Evolutionary conservation across 1,140 invertebrate genomes (phyloP).

Genomic region (Onthophagus taurus): DNA sequence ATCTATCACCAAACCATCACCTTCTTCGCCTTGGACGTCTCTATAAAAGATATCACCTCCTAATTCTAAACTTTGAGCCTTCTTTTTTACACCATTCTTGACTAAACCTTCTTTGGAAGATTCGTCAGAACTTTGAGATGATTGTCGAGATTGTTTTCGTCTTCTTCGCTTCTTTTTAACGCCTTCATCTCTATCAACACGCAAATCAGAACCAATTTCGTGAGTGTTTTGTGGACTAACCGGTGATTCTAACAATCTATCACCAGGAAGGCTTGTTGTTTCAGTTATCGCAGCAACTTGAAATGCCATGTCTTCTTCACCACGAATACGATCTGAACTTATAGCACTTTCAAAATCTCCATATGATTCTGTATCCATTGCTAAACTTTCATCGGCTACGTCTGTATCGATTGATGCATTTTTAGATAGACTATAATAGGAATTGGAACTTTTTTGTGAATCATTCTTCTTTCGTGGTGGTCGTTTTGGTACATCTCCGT

Average conservation of each 20-base stretch:
- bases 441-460: slow-evolving; percentile 43
- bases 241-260: slow-evolving; percentile 23
- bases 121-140: slow-evolving; percentile 41
- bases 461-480: slow-evolving; percentile 43
- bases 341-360: slow-evolving; percentile 50
- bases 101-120: slow-evolving; percentile 36
- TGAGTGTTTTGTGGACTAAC: slow-evolving; percentile 34
- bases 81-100: slow-evolving; percentile 19
- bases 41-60: slow-evolving; percentile 28
- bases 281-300: slow-evolving; percentile 34
- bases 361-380: slow-evolving; percentile 37
- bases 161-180: slow-evolving; percentile 35
- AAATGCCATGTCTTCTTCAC: slow-evolving; percentile 31
- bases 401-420: slow-evolving; percentile 34
- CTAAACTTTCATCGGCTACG: slow-evolving; percentile 38
- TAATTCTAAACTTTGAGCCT: slow-evolving; percentile 22
- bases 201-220: slow-evolving; percentile 36
- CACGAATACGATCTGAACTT: slow-evolving; percentile 41
- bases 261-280: slow-evolving; percentile 30
- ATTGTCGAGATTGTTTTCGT: slow-evolving; percentile 31
- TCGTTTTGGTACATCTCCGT: slow-evolving; percentile 36
- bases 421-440: slow-evolving; percentile 35
- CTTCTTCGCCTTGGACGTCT: slow-evolving; percentile 44
- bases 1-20: slow-evolving; percentile 40
- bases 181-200: slow-evolving; percentile 36